phyloP scores from a whole-genome alignment of 2,797 vertebrate species.

The Sandelia bainsii region DNA sequence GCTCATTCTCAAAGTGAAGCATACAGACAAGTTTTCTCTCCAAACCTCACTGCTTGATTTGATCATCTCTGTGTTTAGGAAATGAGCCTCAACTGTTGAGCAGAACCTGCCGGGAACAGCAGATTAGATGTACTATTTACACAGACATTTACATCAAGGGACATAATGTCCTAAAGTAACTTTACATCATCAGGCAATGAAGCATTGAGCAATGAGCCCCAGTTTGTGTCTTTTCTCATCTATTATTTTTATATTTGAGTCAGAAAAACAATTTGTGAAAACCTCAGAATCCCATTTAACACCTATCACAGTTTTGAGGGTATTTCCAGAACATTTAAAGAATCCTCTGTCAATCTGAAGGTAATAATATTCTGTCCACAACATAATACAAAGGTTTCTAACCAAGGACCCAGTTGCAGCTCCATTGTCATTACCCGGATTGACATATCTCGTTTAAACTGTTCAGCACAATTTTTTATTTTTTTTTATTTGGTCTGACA shows the following conservation, averaged over 20 bases:
- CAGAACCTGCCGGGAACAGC: constrained; percentile 61
- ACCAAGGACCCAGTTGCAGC: neutral
- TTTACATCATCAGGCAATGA: constrained; percentile 63
- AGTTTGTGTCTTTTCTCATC: constrained; percentile 9
- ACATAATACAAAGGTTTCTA: neutral
- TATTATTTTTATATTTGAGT: constrained; percentile 13
- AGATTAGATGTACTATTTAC: constrained; percentile 64
- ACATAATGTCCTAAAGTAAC: constrained; percentile 54
- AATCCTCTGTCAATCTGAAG: neutral
- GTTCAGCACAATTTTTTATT: neutral
- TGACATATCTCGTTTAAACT: neutral
- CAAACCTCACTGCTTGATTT: neutral
- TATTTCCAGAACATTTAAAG: neutral
- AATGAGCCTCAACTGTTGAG: constrained; percentile 37
- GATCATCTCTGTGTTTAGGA: constrained; percentile 26
- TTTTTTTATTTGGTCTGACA: no score
- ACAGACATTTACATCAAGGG: constrained; percentile 73
- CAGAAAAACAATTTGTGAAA: neutral
- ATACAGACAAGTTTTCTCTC: neutral
- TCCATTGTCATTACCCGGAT: neutral
- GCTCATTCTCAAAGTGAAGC: constrained; percentile 34
- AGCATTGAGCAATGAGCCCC: constrained; percentile 30
- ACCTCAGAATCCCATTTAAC: neutral
- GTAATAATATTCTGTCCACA: neutral
- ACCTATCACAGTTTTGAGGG: neutral